These are phyloP conservation scores for Speoplatyrhinus poulsoni DNA, from an alignment of 2,113 vertebrate species.

Conservation along the genomic window DNA sequence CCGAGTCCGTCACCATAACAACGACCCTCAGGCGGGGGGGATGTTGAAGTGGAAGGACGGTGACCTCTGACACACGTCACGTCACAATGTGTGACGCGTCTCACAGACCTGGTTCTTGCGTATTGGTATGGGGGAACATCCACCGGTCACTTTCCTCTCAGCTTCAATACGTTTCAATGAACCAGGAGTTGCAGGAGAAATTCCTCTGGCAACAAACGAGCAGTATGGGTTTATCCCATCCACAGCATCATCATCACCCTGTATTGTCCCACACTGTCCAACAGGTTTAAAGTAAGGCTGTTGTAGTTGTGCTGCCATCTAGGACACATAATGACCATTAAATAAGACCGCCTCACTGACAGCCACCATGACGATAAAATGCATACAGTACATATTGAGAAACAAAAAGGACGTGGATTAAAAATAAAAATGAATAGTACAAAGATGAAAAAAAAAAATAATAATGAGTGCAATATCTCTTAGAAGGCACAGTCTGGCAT, in stretches of 20 bases:
- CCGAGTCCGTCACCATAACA: not conserved
- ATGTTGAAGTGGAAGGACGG: too few species aligned
- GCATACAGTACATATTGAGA: slow-evolving; percentile 48
- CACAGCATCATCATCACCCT: not conserved
- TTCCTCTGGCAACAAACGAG: too few species aligned
- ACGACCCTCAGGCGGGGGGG: too few species aligned
- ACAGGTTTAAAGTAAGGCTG: not conserved
- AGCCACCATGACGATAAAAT: slow-evolving; percentile 18
- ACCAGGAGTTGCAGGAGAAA: too few species aligned
- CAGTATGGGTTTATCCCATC: too few species aligned
- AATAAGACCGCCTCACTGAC: slow-evolving; percentile 58
- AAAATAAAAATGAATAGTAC: slow-evolving; percentile 33
- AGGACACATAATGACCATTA: slow-evolving; percentile 54
- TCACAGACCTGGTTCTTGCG: too few species aligned
- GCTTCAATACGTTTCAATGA: too few species aligned
- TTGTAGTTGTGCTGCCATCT: slow-evolving; percentile 50
- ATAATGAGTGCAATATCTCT: slow-evolving; percentile 65
- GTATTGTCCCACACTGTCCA: not conserved
- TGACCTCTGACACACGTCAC: too few species aligned
- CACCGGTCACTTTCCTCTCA: too few species aligned
- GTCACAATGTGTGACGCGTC: too few species aligned
- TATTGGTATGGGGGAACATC: too few species aligned
- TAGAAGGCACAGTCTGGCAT: slow-evolving; percentile 62
- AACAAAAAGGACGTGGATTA: slow-evolving; percentile 34
- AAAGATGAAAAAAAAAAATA: not conserved